Evolutionary conservation across 2,113 vertebrate genomes (phyloP), one percentile per base, ranked within the genome.

Genomic region (Brevimyrus niger): DNA sequence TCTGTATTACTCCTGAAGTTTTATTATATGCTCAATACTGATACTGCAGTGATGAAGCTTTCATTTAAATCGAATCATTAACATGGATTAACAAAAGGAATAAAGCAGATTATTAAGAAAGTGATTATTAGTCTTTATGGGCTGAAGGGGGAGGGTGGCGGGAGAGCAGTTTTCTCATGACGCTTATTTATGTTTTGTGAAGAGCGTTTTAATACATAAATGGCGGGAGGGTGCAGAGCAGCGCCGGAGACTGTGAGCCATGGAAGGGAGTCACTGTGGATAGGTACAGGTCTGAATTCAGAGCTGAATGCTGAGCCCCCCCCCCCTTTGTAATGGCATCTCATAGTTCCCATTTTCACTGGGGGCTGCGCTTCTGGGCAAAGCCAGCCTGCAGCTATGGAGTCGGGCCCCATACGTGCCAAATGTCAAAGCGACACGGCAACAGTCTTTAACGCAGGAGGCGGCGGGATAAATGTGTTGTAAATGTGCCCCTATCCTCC

Each of bases 401-500:
- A 47, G 17, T 38, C 21, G 19, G 80, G 7, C 80, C 42, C 21
- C 80, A 83, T 23, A 38, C 38, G 2, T 21, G 73, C 73, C 42
- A 82, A 82, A 82, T 84, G 82, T 84, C 44, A n/a, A 84, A 47
- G 21, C 9, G 3, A 47, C 44, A 46, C 85, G 3, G 85, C 47
- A 23, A 13, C 21, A 27, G 48, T 23, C 27, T 55, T 87, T 86
- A 86, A 27, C 8, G 44, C 23, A 3, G 27, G 85, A 50, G 13
- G n/a, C 27, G 3, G 53, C 11, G 13, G 42, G 23, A 31, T 88
- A 23, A 47, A 88, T 27, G 87, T 31, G 38, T 17, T 88, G 42
- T 42, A 23, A 7, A 23, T 31, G 42, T 76, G 92, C 92, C 90
- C 51, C 21, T 27, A 47, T 13, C 58, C 50, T 82, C 89, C 65